A percentile compares a stretch with the other conserved stretches of the same genome.
phyloP scores from a whole-genome alignment of 1,140 invertebrate genomes.

The Meloidogyne hapla region DNA sequence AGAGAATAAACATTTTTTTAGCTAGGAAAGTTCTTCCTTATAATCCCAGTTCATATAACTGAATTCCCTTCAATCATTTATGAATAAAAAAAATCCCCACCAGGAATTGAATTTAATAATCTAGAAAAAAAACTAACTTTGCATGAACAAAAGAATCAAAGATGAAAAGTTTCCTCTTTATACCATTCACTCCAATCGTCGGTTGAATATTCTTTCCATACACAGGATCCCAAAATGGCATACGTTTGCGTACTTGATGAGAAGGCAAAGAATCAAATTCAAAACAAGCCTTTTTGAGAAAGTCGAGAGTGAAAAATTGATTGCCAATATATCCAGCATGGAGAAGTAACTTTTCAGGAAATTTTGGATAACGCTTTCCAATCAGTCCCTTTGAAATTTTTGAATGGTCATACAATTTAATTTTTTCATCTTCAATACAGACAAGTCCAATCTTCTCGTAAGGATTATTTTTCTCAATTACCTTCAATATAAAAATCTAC shows the following conservation, averaged over 20 bases:
- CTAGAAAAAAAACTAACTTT: slow-evolving; percentile 69
- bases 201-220: slow-evolving; percentile 75
- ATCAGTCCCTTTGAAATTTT: slow-evolving; percentile 86
- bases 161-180: slow-evolving; percentile 98
- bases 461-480: slow-evolving; percentile 85
- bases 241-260: slow-evolving; percentile 96
- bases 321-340: slow-evolving; percentile 96
- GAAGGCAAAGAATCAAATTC: slow-evolving; percentile 86
- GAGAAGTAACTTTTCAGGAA: slow-evolving; percentile 77
- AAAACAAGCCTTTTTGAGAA: no score
- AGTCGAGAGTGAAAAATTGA: slow-evolving; percentile 87
- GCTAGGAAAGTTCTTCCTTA: no score
- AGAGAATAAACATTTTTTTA: no score
- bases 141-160: slow-evolving; percentile 96
- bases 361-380: slow-evolving; percentile 74
- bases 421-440: slow-evolving; percentile 21
- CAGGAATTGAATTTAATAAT: no score
- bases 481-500: no score
- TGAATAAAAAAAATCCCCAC: no score
- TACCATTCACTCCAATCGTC: slow-evolving; percentile 82
- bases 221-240: slow-evolving; percentile 77
- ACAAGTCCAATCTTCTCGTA: slow-evolving; percentile 92
- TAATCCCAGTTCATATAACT: no score
- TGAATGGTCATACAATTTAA: slow-evolving; percentile 86
- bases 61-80: no score